Conservation (phyloP, 2,888 invertebrate genomes). For the Tromatobia lineatoria region DNA sequence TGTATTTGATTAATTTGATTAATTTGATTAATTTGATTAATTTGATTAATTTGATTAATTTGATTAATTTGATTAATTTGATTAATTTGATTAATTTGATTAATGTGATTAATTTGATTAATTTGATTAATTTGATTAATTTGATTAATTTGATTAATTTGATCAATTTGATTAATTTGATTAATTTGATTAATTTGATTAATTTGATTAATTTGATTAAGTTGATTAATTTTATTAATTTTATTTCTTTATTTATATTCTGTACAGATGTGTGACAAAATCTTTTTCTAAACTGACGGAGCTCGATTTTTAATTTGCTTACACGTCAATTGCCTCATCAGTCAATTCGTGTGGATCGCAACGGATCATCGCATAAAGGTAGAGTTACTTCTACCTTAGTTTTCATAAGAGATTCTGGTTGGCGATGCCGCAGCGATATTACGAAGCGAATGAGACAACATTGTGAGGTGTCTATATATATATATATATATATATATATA, state of each 20-base stretch:
- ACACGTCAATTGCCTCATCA: slow-evolving; percentile 8
- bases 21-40: no score
- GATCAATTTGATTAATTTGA: no score
- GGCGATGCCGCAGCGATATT: slow-evolving; percentile 39
- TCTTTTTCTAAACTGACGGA: not conserved
- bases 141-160: no score
- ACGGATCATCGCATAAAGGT: slow-evolving; percentile 31
- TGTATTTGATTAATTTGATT: no score
- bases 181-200: no score
- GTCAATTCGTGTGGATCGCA: slow-evolving; percentile 5
- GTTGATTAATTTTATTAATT: no score
- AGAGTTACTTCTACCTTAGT: slow-evolving; percentile 37
- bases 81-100: no score
- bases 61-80: not conserved
- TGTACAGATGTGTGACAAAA: not conserved
- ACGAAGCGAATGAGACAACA: slow-evolving; percentile 29
- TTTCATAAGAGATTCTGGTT: slow-evolving; percentile 51
- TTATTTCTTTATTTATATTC: no score
- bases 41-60: not conserved
- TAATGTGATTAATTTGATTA: no score
- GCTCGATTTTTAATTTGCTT: slow-evolving; percentile 1
- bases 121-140: no score
- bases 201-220: no score
- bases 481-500: not conserved
- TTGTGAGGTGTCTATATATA: slow-evolving; percentile 34